Percentiles rank a stretch among this genome's conserved stretches.
phyloP scores from a whole-genome alignment of 1,140 invertebrate genomes.

The Cylas formicarius region DNA sequence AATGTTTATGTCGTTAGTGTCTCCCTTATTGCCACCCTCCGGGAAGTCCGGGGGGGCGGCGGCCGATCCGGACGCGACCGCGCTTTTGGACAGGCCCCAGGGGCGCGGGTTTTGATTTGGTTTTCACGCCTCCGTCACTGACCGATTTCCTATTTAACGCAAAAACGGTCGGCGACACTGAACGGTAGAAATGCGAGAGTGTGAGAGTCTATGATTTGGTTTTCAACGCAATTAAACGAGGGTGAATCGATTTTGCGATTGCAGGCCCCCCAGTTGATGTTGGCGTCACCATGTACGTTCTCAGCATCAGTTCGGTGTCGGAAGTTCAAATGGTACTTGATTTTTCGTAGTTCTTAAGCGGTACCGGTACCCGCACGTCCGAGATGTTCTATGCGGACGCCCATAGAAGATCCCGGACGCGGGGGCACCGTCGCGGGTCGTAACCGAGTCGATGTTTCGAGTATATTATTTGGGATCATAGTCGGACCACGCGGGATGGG shows the following conservation, averaged over 20 bases:
- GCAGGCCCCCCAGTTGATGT: slow-evolving; percentile 92
- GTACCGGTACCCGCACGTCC: no score
- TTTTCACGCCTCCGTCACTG: slow-evolving; percentile 19
- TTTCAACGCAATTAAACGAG: not conserved
- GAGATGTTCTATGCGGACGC: no score
- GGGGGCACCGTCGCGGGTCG: no score
- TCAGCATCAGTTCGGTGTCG: slow-evolving; percentile 96
- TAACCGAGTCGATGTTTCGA: no score
- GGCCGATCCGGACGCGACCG: slow-evolving; percentile 3
- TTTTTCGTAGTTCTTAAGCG: slow-evolving; percentile 9
- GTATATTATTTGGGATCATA: no score
- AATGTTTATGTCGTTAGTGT: slow-evolving; percentile 12
- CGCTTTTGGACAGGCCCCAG: slow-evolving; percentile 21
- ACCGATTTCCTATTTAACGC: not conserved
- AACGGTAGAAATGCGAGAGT: no score
- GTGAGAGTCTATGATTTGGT: not conserved
- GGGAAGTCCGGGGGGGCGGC: no score
- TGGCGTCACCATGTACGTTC: slow-evolving; percentile 96
- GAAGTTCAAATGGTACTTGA: slow-evolving; percentile 95
- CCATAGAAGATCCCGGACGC: no score
- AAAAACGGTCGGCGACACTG: not conserved
- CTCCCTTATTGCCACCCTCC: slow-evolving; percentile 12
- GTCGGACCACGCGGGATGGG: no score
- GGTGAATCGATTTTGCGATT: slow-evolving; percentile 43
- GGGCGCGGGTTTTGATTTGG: slow-evolving; percentile 21